Percentiles rank a stretch among this genome's conserved stretches.
Conservation (phyloP, 2,888 invertebrate genomes). For the Pelosia muscerda region DNA sequence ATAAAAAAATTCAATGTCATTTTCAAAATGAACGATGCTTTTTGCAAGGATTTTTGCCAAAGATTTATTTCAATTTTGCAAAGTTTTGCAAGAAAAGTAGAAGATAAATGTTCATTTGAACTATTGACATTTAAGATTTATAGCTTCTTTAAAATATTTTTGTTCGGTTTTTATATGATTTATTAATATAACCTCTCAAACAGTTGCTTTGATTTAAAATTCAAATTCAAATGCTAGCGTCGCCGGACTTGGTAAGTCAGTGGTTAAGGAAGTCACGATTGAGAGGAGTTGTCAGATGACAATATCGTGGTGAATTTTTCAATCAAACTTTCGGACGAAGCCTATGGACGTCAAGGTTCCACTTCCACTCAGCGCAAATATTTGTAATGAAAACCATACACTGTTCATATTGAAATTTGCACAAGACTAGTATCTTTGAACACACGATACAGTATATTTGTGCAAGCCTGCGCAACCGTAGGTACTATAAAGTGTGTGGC, state of each 20-base stretch:
- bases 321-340: too few relatives aligned
- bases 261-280: not conserved
- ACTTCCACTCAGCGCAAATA: too few relatives aligned
- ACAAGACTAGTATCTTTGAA: too few relatives aligned
- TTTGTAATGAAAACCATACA: too few relatives aligned
- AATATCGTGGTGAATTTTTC: too few relatives aligned
- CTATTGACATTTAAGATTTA: not conserved
- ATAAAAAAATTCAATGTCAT: not conserved
- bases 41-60: not conserved
- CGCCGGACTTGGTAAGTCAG: not conserved
- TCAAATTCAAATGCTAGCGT: not conserved
- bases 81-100: not conserved
- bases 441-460: too few relatives aligned
- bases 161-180: not conserved
- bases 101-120: not conserved
- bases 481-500: too few relatives aligned
- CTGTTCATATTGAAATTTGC: too few relatives aligned
- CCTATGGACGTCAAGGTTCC: too few relatives aligned
- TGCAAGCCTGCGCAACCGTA: too few relatives aligned
- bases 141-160: conserved; percentile 1
- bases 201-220: not conserved
- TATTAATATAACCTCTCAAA: not conserved
- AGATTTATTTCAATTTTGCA: not conserved
- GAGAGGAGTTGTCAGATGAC: too few relatives aligned
- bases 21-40: not conserved